These are phyloP conservation scores for Oncorhynchus tshawytscha DNA, from an alignment of 2,113 vertebrate genomes.

Conservation along the genomic window DNA sequence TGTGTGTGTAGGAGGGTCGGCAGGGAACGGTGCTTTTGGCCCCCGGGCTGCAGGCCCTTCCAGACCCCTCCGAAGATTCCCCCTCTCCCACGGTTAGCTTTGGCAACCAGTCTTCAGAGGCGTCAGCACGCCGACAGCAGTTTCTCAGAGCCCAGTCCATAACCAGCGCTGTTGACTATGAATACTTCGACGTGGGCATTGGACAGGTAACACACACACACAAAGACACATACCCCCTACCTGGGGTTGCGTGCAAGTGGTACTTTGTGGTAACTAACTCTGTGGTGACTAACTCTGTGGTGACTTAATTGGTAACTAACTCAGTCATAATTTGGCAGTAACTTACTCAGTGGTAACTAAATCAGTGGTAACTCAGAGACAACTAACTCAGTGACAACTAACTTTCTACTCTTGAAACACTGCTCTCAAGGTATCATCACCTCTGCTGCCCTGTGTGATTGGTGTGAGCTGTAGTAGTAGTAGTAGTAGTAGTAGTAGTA, in stretches of 20 bases:
- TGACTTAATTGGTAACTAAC: too few species aligned
- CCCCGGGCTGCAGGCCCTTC: constrained; percentile 39
- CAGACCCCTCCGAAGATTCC: not conserved
- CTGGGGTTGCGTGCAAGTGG: not conserved
- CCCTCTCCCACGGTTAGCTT: constrained; percentile 11
- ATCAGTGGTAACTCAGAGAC: too few species aligned
- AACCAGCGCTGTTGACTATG: constrained; percentile 74
- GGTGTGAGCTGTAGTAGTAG: too few species aligned
- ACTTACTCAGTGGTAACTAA: too few species aligned
- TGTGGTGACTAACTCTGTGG: too few species aligned
- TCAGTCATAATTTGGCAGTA: too few species aligned
- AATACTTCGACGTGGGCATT: constrained; percentile 83
- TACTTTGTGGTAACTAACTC: too few species aligned
- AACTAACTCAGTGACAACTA: too few species aligned
- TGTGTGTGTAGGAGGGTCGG: constrained; percentile 43
- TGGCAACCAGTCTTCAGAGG: constrained; percentile 34
- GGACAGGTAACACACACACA: constrained; percentile 83
- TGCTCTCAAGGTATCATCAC: too few species aligned
- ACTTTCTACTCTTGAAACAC: too few species aligned
- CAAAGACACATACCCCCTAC: constrained; percentile 11
- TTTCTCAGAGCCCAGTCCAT: constrained; percentile 60
- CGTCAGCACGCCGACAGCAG: constrained; percentile 14
- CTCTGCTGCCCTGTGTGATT: too few species aligned
- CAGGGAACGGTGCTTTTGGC: constrained; percentile 16
- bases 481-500: too few species aligned